phyloP scores from a whole-genome alignment of 2,797 vertebrate species.

The Melanotaenia parkinsoni region DNA sequence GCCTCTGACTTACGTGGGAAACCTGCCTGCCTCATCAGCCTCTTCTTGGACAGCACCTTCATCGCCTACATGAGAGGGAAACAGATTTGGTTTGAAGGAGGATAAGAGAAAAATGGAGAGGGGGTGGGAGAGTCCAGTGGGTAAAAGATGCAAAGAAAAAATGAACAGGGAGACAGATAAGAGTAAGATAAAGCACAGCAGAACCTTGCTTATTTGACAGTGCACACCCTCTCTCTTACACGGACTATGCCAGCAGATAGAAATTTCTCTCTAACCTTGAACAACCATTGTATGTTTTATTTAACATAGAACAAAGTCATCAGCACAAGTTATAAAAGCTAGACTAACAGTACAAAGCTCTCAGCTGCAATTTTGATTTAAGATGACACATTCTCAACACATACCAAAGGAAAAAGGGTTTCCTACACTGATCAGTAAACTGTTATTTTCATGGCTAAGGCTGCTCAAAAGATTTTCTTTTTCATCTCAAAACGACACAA shows the following conservation, averaged over 20 bases:
- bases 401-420: neutral
- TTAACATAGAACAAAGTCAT: slow-evolving; percentile 2
- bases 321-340: slow-evolving; percentile 5
- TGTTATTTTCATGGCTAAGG: neutral
- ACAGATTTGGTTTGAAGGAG: slow-evolving; percentile 33
- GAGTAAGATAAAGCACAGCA: slow-evolving; percentile 21
- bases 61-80: slow-evolving; percentile 87
- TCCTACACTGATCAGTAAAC: neutral
- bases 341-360: neutral
- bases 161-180: slow-evolving; percentile 36
- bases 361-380: neutral
- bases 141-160: slow-evolving; percentile 40
- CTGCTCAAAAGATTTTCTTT: slow-evolving; percentile 1
- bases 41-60: slow-evolving; percentile 98
- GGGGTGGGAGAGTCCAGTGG: slow-evolving; percentile 20
- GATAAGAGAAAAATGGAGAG: slow-evolving; percentile 32
- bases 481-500: neutral
- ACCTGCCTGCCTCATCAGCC: slow-evolving; percentile 96
- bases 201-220: slow-evolving; percentile 27
- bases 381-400: neutral
- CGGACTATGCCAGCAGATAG: slow-evolving; percentile 16
- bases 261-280: slow-evolving; percentile 28
- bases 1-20: slow-evolving; percentile 92
- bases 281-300: slow-evolving; percentile 19
- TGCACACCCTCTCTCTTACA: slow-evolving; percentile 40